phyloP scores from a whole-genome alignment of 2,113 vertebrate species.

The Ramphastos sulfuratus region DNA sequence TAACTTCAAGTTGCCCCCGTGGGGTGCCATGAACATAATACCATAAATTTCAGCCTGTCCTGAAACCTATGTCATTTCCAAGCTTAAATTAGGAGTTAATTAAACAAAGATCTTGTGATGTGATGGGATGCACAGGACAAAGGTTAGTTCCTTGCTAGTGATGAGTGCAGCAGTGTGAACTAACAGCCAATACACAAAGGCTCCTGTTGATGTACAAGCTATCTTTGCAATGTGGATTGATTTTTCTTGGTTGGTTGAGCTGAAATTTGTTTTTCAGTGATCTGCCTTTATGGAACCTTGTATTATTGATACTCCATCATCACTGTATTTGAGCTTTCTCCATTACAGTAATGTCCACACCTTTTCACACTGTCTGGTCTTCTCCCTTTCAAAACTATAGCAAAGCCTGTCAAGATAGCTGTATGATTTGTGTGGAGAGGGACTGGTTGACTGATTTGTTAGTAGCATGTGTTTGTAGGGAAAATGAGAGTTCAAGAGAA shows the following conservation, averaged over 20 bases:
- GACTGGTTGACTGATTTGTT: neutral
- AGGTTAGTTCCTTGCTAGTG: neutral
- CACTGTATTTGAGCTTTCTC: neutral
- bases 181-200: neutral
- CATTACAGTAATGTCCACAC: neutral
- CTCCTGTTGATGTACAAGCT: neutral
- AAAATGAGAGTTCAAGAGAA: neutral
- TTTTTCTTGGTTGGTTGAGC: conserved; percentile 8
- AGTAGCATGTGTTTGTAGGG: neutral
- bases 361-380: neutral
- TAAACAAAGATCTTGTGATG: neutral
- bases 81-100: neutral
- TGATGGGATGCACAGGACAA: neutral
- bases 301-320: neutral
- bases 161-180: neutral
- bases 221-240: neutral
- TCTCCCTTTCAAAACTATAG: neutral
- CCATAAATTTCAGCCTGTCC: neutral
- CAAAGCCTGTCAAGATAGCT: neutral
- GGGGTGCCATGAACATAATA: neutral
- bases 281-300: neutral
- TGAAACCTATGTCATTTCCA: neutral
- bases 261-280: conserved; percentile 13
- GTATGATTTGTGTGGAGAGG: neutral
- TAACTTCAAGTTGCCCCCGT: neutral